Evolutionary conservation across 2,888 invertebrate genomes (phyloP), one percentile per base, ranked within the genome.

Genomic region (Tolmerus cingulatus): DNA sequence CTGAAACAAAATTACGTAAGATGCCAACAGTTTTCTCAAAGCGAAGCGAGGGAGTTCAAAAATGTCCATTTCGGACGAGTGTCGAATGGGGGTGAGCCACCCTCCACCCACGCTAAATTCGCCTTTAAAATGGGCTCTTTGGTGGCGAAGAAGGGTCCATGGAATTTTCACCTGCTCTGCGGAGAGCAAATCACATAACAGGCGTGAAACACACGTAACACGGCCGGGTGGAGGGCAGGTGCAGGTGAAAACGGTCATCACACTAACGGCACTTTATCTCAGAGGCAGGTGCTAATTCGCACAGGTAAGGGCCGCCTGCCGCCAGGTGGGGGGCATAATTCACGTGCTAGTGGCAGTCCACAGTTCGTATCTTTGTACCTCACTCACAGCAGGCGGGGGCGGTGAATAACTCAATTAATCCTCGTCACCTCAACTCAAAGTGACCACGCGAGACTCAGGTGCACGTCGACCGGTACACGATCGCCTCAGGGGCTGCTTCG

Each of bases 1-100:
- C 79, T 79, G 79, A 79, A 79, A 46, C 79, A 79, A 79, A 79
- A 51, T 79, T 79, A 79, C 79, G 79, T 79, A 79, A 79, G 79
- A 79, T 78, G 43, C 51, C 79, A 79, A 51, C 79, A 79, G 79
- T 79, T 79, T 79, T 23, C n/a, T 51, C 51, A 78, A 43, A 46
- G 43, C 43, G 79, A 27, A 27, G 7, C 40, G 79, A 30, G 30
- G 23, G n/a, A 14, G 16, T 51, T 30, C 12, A 79, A 51, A 79
- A 79, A 5, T 51, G 51, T n/a, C 78, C 43, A 2, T 78, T 34
- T 34, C 43, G 66, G 37, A 43, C 12, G n/a, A 16, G 30, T 16
- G 30, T 51, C 30, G 7, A 30, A 4, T n/a, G 30, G 55, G 79
- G 30, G 23, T 30, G 14, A 2, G 55, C 16, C 46, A 5, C 78